Conservation (phyloP, 30 jellyfish, hydroid and myxozoan genomes). For the Nemopilema nomurai region DNA sequence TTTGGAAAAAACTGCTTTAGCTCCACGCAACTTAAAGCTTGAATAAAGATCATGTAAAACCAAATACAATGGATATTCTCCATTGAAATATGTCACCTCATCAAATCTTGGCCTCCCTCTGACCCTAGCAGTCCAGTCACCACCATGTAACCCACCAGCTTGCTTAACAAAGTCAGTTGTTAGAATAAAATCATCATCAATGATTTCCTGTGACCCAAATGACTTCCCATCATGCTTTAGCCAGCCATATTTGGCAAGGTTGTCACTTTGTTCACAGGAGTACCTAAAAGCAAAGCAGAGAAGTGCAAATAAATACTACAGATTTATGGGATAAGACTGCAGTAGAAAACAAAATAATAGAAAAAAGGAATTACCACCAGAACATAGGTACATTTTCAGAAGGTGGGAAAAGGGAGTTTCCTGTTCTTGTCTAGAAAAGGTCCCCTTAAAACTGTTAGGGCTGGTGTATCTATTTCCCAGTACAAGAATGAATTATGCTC, state of each 20-base stretch:
- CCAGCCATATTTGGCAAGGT: slow-evolving; percentile 91
- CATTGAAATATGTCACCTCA: slow-evolving; percentile 34
- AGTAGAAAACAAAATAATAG: too few species aligned
- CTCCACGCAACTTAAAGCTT: neutral
- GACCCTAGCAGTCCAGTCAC: slow-evolving; percentile 94
- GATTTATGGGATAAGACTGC: too few species aligned
- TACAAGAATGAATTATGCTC: too few species aligned
- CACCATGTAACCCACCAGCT: slow-evolving; percentile 93
- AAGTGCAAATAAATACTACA: too few species aligned
- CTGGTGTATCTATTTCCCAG: too few species aligned
- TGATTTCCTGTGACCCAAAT: slow-evolving; percentile 94
- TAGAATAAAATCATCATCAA: slow-evolving; percentile 85
- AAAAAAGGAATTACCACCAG: too few species aligned
- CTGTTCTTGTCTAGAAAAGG: too few species aligned
- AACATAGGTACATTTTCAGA: too few species aligned
- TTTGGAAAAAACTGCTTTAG: too few species aligned
- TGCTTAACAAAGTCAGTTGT: slow-evolving; percentile 85
- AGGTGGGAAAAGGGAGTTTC: too few species aligned
- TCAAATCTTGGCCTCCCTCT: slow-evolving; percentile 69
- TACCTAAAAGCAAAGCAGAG: too few species aligned
- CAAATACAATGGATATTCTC: neutral
- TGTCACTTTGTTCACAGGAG: slow-evolving; percentile 94
- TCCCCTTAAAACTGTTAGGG: too few species aligned
- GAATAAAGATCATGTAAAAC: neutral
- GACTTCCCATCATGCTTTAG: slow-evolving; percentile 90